Evolutionary conservation across 2,797 vertebrate genomes (phyloP), one percentile per base, ranked within the genome.

Genomic region (Tragopan temminckii): DNA sequence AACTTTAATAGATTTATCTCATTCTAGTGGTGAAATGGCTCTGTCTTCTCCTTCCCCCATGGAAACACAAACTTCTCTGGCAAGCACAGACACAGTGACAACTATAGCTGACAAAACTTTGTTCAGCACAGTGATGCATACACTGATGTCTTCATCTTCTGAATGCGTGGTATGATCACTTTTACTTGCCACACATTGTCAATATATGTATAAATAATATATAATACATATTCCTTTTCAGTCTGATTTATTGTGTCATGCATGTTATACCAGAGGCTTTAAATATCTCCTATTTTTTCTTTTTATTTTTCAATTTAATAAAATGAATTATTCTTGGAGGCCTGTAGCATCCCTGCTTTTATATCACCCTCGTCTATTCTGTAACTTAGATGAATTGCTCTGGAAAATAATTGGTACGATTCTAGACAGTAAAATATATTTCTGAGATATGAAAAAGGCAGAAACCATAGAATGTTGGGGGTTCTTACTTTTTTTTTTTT

Each of bases 111-210:
- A 96, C 72, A 90, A 95, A 67, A 43, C 90, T 90, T 96, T 95
- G 46, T 96, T 91, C 92, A 96, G 94, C 50, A 94, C 94, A 5
- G 33, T 95, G 95, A 69, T 92, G 31, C 89, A 97, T 42, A 70
- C 95, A 29, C 33, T 94, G 69, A 64, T 86, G 29, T 61, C 95
- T 55, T 53, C 96, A 35, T 46, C 97, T 62, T 78, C 95, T 5
- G 83, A 97, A 66, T 98, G 97, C 78, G 74, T 92, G 96, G 97
- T 98, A 95, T 57, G 96, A 87, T 48, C 55, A 62, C 8, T 93
- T 90, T 85, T 84, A 45, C 23, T 74, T 93, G n/a, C 11, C 11
- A 8, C 12, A 61, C 1, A 35, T 17, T 79, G 33, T 75, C 79
- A 55, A 74, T 63, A 68, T 58, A 42, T 42, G 33, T 45, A 35